Percentiles rank a stretch among this genome's conserved stretches.
These are phyloP conservation scores for Eclectus roratus DNA, from an alignment of 2,113 vertebrate species.

Conservation along the genomic window DNA sequence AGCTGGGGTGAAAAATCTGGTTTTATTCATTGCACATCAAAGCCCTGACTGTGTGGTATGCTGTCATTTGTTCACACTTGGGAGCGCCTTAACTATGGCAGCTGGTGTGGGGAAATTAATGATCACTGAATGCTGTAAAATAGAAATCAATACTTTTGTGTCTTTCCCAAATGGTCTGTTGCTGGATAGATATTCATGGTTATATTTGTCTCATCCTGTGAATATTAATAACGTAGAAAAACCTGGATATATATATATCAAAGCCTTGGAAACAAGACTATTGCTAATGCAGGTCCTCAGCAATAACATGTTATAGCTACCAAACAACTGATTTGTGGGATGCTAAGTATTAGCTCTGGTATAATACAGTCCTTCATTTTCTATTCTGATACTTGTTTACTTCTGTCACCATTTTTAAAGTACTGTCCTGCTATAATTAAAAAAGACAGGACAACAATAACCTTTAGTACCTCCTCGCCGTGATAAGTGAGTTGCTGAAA, in stretches of 20 bases:
- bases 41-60: not conserved
- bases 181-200: not conserved
- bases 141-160: slow-evolving; percentile 18
- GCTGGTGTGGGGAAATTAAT: not conserved
- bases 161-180: not conserved
- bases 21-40: not conserved
- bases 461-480: not conserved
- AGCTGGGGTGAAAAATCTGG: not conserved
- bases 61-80: not conserved
- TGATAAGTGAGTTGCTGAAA: not conserved
- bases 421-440: not conserved
- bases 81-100: not conserved
- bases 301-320: not conserved
- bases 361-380: slow-evolving; percentile 11
- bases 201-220: not conserved
- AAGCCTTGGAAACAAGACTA: slow-evolving; percentile 1
- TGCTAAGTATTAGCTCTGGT: not conserved
- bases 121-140: slow-evolving; percentile 5
- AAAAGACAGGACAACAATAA: slow-evolving; percentile 38
- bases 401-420: slow-evolving; percentile 30
- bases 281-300: slow-evolving; percentile 1
- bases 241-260: not conserved
- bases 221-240: slow-evolving; percentile 33
- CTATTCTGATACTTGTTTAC: slow-evolving; percentile 21
- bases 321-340: not conserved